Conservation (phyloP, 2,113 vertebrate genomes). For the Calidris pugnax region DNA sequence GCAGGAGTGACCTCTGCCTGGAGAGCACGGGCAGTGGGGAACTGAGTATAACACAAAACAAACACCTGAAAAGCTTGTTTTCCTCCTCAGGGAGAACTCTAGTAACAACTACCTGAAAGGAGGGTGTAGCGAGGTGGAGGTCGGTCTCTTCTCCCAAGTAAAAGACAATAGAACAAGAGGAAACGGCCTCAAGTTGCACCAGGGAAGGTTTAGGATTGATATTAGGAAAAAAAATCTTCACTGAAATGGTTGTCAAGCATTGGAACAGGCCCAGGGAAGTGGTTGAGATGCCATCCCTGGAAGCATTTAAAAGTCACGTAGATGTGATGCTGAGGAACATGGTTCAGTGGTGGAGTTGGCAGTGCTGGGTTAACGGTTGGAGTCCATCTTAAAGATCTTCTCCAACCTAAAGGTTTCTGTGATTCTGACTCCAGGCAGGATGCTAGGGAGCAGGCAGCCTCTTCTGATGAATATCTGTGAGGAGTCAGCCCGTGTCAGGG, state of each 20-base stretch:
- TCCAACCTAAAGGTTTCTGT: not conserved
- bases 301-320: not conserved
- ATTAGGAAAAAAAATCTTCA: not conserved
- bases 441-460: not conserved
- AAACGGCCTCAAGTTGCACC: not conserved
- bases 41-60: not conserved
- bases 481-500: not conserved
- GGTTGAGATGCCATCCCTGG: not conserved
- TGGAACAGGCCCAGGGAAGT: not conserved
- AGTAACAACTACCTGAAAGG: not conserved
- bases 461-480: not conserved
- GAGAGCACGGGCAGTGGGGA: not conserved
- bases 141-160: not conserved
- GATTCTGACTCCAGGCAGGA: not conserved
- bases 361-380: not conserved
- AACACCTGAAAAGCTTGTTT: not conserved
- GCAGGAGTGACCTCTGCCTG: not conserved
- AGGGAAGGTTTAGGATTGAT: not conserved
- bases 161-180: not conserved
- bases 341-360: not conserved
- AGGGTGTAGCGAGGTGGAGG: not conserved
- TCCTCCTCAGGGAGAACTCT: not conserved
- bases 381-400: not conserved
- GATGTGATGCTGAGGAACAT: not conserved
- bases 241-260: not conserved